phyloP scores from a whole-genome alignment of 2,797 vertebrate genomes.

The Sebastes trivittatus region DNA sequence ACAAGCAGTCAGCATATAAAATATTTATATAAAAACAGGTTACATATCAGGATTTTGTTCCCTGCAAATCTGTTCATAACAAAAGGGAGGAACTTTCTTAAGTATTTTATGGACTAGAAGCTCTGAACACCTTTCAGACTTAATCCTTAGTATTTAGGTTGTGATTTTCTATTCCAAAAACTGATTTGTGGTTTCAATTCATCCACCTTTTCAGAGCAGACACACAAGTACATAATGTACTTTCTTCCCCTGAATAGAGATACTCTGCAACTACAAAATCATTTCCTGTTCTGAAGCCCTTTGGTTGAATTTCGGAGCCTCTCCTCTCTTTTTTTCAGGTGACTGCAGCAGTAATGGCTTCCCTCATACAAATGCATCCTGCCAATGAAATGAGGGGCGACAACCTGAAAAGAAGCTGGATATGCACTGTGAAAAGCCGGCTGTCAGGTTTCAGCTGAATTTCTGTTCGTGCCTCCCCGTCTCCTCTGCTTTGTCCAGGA shows the following conservation, averaged over 20 bases:
- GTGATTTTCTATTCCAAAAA: not conserved
- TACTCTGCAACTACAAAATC: not conserved
- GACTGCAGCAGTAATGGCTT: slow-evolving; percentile 17
- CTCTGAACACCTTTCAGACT: not conserved
- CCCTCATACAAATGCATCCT: not conserved
- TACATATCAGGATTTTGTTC: not conserved
- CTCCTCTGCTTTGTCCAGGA: not conserved
- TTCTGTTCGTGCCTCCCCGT: not conserved
- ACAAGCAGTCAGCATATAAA: not conserved
- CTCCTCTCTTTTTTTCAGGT: not conserved
- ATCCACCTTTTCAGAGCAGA: not conserved
- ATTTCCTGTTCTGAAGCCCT: not conserved
- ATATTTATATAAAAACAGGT: not conserved
- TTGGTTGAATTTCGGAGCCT: not conserved
- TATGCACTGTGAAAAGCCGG: slow-evolving; percentile 8
- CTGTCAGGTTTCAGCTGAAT: slow-evolving; percentile 9
- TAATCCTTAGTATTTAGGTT: not conserved
- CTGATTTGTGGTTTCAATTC: not conserved
- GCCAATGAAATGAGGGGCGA: slow-evolving; percentile 7
- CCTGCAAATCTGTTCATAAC: not conserved
- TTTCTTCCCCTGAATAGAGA: not conserved
- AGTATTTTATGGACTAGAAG: not conserved
- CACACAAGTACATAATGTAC: not conserved
- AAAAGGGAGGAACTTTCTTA: not conserved
- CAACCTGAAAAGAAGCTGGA: not conserved